A percentile compares a stretch with the other conserved stretches of the same genome.
These are phyloP conservation scores for Lacerta bilineata DNA, from an alignment of 2,797 vertebrate species.

Conservation along the genomic window DNA sequence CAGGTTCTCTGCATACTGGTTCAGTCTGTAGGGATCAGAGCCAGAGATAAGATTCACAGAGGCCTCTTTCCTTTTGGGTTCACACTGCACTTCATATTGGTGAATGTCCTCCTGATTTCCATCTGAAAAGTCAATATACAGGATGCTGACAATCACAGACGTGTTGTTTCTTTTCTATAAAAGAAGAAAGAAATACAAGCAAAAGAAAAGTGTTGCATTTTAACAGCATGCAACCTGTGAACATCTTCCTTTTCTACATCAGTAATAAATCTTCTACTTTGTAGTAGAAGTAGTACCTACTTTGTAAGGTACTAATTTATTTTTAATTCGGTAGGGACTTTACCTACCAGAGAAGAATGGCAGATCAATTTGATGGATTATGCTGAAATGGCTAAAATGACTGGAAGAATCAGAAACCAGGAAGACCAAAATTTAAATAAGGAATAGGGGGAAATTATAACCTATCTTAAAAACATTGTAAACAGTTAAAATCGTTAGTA, in stretches of 20 bases:
- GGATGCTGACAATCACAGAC: conserved; percentile 90
- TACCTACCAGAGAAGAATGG: too few relatives aligned
- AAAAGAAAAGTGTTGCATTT: neutral
- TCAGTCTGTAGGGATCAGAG: conserved; percentile 81
- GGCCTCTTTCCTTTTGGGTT: conserved; percentile 91
- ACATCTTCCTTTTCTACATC: neutral
- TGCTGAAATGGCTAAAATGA: too few relatives aligned
- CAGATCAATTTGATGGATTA: too few relatives aligned
- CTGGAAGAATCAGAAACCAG: too few relatives aligned
- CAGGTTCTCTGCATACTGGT: conserved; percentile 83
- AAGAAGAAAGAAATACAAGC: neutral
- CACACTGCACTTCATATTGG: conserved; percentile 92
- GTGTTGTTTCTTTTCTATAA: conserved; percentile 92
- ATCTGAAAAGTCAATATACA: conserved; percentile 90
- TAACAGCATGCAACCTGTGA: neutral
- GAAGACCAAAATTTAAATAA: too few relatives aligned
- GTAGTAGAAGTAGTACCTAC: too few relatives aligned
- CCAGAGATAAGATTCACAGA: conserved; percentile 87
- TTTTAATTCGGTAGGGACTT: neutral
- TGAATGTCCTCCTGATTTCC: conserved; percentile 83
- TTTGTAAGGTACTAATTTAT: neutral
- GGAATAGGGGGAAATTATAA: too few relatives aligned
- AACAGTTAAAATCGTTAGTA: too few relatives aligned
- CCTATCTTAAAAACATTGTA: too few relatives aligned
- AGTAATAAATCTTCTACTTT: neutral